Evolutionary conservation across 1,140 invertebrate genomes (phyloP).

Genomic region (Leptinotarsa texana): DNA sequence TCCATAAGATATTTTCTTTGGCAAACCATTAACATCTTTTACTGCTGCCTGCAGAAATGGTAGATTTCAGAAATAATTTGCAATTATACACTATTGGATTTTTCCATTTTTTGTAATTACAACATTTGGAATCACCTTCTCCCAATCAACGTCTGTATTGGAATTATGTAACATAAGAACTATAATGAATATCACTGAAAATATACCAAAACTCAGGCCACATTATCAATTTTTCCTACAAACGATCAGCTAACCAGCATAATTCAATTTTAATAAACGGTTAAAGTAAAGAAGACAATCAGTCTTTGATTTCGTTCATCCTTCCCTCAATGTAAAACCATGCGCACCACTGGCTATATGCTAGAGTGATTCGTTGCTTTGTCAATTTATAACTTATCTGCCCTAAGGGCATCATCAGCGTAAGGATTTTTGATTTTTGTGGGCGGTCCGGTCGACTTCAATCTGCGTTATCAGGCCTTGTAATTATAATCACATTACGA

Average conservation of each 20-base stretch:
- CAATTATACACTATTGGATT: too few species aligned
- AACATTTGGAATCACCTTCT: too few species aligned
- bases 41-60: too few species aligned
- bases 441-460: constrained; percentile 34
- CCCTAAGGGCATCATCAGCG: constrained; percentile 39
- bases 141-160: too few species aligned
- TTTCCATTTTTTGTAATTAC: too few species aligned
- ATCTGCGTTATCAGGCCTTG: constrained; percentile 40
- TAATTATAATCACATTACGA: constrained; percentile 44
- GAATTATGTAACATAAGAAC: background rate
- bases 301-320: constrained; percentile 13
- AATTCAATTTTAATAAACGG: constrained; percentile 17
- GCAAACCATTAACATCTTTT: too few species aligned
- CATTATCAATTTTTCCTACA: background rate
- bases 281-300: constrained; percentile 14
- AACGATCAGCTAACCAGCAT: background rate
- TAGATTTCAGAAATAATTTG: too few species aligned
- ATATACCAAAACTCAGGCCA: background rate
- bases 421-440: constrained; percentile 44
- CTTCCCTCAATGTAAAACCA: background rate
- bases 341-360: constrained; percentile 12
- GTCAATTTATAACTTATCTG: constrained; percentile 42
- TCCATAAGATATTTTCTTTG: too few species aligned
- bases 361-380: constrained; percentile 35
- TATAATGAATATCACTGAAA: too few species aligned